Evolutionary conservation across 2,888 invertebrate genomes (phyloP), one percentile per base, ranked within the genome.

Genomic region (Callimorpha dominula): DNA sequence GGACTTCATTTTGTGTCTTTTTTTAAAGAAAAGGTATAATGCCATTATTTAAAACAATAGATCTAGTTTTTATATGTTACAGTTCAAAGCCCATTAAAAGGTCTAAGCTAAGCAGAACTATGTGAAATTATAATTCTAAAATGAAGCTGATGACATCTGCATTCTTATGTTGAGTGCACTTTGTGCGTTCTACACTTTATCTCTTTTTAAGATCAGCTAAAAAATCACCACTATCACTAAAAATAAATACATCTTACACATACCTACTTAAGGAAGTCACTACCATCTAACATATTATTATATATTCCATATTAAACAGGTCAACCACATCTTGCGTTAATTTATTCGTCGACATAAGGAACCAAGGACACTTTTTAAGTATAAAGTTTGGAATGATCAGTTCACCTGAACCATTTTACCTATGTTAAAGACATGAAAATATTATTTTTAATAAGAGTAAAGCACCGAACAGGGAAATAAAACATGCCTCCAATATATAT

Each of bases 111-210:
- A 67, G 42, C 14, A 54, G 40, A 52, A 40, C 17, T 11, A 54
- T 52, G 5, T 12, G 7, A 52, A 7, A 46, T 14, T 0, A 20
- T 49, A 20, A n/a, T 46, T 11, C 46, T n/a, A 12, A 17, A n/a
- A 17, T 31, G 1, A 15, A 46, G 46, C 15, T 49, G 15, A 65
- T 20, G 9, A 31, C 4, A 4, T 65, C 20, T 65, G 12, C 54
- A 46, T 60, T 11, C 31, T 60, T 63, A 49, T 40, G 42, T 42
- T n/a, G 71, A 54, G 63, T 52, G 52, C 68, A 72, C 68, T 68
- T 72, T n/a, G 72, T 72, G 68, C 68, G 40, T 54, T 64, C 31
- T 57, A 62, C 40, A 40, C 15, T 64, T 20, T 20, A 43, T 64
- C 20, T 20, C n/a, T 43, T 52, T 52, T 43, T 2, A 31, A 31